Conservation (phyloP, 2,113 vertebrate species). For the Thunnus thynnus region DNA sequence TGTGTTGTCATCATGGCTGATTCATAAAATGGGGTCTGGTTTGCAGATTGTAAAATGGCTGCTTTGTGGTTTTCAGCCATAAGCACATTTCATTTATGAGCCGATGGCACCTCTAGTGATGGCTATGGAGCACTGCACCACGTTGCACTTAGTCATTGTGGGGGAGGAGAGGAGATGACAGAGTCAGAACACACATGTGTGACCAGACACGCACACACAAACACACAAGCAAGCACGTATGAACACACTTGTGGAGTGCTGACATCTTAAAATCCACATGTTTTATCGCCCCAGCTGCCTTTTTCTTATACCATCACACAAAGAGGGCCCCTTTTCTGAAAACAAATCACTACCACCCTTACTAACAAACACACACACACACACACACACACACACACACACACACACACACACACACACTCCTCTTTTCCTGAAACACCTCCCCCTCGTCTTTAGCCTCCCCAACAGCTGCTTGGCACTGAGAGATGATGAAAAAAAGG, state of each 20-base stretch:
- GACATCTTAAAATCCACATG: constrained; percentile 46
- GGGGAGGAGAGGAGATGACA: constrained; percentile 73
- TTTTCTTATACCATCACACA: constrained; percentile 48
- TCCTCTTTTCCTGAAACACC: constrained; percentile 58
- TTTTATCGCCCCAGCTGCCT: constrained; percentile 62
- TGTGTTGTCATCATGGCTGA: constrained; percentile 76
- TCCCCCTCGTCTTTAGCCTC: constrained; percentile 46
- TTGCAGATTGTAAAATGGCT: constrained; percentile 85
- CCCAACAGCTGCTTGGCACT: constrained; percentile 78
- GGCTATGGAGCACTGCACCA: constrained; percentile 39
- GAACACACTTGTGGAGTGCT: constrained; percentile 35
- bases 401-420: constrained; percentile 29
- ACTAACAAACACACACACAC: constrained; percentile 19
- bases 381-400: constrained; percentile 36
- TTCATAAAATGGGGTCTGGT: constrained; percentile 86
- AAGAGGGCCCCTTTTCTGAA: constrained; percentile 38
- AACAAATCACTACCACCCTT: constrained; percentile 47
- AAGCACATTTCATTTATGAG: constrained; percentile 77
- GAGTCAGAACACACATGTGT: constrained; percentile 51
- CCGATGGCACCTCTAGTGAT: constrained; percentile 80
- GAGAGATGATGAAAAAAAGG: constrained; percentile 45
- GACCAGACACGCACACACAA: constrained; percentile 24
- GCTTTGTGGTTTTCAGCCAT: constrained; percentile 72
- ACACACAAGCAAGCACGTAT: constrained; percentile 28
- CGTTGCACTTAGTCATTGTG: constrained; percentile 69